Evolutionary conservation across 2,113 vertebrate genomes (phyloP).

Genomic region (Hirundichthys speculiger): DNA sequence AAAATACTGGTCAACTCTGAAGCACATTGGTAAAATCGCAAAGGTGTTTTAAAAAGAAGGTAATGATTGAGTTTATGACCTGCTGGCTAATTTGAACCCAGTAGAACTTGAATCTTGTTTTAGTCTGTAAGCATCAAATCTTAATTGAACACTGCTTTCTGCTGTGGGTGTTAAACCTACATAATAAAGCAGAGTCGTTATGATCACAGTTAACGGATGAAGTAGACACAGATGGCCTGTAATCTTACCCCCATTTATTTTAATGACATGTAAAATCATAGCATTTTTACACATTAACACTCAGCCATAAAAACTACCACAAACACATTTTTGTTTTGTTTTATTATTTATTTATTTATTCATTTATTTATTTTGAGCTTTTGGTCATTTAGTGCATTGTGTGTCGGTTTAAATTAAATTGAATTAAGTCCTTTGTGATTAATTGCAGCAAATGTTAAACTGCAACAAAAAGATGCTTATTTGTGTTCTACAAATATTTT

Average conservation of each 20-base stretch:
- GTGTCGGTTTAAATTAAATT: too few species aligned
- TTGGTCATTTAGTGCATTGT: too few species aligned
- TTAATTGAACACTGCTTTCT: not conserved
- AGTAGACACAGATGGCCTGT: too few species aligned
- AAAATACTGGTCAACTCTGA: not conserved
- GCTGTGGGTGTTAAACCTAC: not conserved
- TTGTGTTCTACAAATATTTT: too few species aligned
- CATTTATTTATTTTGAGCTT: too few species aligned
- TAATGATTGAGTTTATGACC: not conserved
- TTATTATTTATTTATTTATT: too few species aligned
- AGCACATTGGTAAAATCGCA: not conserved
- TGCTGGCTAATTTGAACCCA: not conserved
- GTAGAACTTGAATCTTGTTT: slow-evolving; percentile 20
- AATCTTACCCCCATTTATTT: too few species aligned
- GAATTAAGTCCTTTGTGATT: too few species aligned
- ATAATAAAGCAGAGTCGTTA: slow-evolving; percentile 22
- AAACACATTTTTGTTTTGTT: too few species aligned
- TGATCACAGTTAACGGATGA: slow-evolving; percentile 2
- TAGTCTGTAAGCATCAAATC: slow-evolving; percentile 6
- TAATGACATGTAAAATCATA: not conserved
- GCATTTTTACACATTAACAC: slow-evolving; percentile 22
- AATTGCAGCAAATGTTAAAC: too few species aligned
- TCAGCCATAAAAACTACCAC: not conserved
- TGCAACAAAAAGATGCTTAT: too few species aligned
- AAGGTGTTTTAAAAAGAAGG: not conserved